phyloP scores from a whole-genome alignment of 2,888 invertebrate genomes.

The Caradrina kadenii region DNA sequence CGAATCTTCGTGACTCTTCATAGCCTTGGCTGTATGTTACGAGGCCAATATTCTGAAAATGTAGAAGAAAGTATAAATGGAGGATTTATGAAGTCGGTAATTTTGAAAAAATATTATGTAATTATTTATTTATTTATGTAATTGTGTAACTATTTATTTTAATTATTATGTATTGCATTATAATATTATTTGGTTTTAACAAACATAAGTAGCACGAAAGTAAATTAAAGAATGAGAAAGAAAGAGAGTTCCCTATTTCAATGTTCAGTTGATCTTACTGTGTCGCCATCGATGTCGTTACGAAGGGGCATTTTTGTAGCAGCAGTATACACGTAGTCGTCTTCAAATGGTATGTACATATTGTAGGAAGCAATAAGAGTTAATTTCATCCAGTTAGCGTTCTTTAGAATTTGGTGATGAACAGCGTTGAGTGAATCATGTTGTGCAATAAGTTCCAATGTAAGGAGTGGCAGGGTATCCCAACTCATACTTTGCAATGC shows the following conservation, averaged over 20 bases:
- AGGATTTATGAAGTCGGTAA: not conserved
- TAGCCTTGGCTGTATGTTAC: constrained; percentile 74
- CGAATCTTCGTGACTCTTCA: constrained; percentile 67
- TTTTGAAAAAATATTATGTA: too few relatives aligned
- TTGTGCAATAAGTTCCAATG: constrained; percentile 71
- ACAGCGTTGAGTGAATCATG: constrained; percentile 70
- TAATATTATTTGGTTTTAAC: not conserved
- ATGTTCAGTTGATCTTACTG: constrained; percentile 65
- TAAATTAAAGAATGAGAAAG: not conserved
- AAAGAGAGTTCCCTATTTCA: not conserved
- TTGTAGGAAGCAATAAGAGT: constrained; percentile 82
- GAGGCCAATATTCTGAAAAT: constrained; percentile 67
- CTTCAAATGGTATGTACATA: constrained; percentile 72
- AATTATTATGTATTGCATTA: too few relatives aligned
- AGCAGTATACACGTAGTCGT: constrained; percentile 73
- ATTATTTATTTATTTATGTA: too few relatives aligned
- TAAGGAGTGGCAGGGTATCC: constrained; percentile 82
- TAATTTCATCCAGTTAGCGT: constrained; percentile 79
- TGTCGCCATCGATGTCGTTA: constrained; percentile 73
- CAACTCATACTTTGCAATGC: constrained; percentile 77
- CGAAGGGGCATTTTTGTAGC: constrained; percentile 75
- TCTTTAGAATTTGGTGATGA: constrained; percentile 74
- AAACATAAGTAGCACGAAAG: not conserved
- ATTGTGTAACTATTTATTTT: too few relatives aligned
- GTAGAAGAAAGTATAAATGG: not conserved